phyloP scores from a whole-genome alignment of 2,113 vertebrate species.

The Trichechus manatus region DNA sequence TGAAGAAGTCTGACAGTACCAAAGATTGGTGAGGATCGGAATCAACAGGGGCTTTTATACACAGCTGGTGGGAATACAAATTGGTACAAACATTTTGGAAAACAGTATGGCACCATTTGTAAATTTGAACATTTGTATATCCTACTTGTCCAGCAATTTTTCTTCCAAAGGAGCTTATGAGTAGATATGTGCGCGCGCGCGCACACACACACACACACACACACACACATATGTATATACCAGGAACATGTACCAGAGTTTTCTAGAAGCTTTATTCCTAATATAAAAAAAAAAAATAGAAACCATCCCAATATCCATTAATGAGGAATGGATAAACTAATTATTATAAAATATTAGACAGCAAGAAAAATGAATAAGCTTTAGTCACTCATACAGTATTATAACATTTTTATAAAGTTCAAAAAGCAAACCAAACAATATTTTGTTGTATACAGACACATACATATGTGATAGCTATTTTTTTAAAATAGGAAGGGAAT shows the following conservation, averaged over 20 bases:
- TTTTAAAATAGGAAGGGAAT: background rate
- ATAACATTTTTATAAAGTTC: background rate
- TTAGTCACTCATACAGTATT: background rate
- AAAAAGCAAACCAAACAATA: background rate
- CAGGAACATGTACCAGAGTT: background rate
- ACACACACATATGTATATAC: too few relatives aligned
- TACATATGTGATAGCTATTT: background rate
- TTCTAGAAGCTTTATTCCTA: background rate
- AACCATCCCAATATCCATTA: background rate
- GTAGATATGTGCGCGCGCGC: too few relatives aligned
- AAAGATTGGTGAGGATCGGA: background rate
- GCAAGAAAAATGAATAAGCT: background rate
- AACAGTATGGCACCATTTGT: background rate
- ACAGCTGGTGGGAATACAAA: background rate
- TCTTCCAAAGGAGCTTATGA: slow-evolving; percentile 38
- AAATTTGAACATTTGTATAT: background rate
- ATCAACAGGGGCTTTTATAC: background rate
- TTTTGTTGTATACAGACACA: background rate
- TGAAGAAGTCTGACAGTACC: background rate
- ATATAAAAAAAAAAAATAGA: background rate
- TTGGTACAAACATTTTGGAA: background rate
- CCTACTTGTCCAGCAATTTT: background rate
- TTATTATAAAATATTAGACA: background rate
- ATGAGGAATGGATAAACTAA: background rate
- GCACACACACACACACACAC: too few relatives aligned